Conservation (phyloP, 2,888 invertebrate species). For the Gibbula magus region DNA sequence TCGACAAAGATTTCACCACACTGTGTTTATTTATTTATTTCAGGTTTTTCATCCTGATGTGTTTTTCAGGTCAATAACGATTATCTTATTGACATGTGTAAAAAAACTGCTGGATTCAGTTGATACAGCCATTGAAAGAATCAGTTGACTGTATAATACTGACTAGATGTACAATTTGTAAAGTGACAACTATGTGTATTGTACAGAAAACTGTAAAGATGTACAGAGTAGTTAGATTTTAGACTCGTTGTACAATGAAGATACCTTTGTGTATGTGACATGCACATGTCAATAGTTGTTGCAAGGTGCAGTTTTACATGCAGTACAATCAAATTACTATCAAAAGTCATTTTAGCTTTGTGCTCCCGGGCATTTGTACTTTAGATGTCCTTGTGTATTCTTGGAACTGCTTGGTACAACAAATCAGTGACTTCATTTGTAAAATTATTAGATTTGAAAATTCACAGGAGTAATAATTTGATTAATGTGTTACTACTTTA, state of each 20-base stretch:
- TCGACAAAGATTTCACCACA: too few species aligned
- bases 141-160: neutral
- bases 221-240: slow-evolving; percentile 12
- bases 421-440: neutral
- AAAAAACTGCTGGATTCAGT: too few species aligned
- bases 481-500: too few species aligned
- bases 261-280: neutral
- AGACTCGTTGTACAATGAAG: neutral
- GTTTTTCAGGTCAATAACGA: too few species aligned
- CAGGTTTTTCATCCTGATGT: too few species aligned
- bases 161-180: neutral
- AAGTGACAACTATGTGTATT: neutral
- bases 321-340: slow-evolving; percentile 13
- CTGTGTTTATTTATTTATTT: neutral
- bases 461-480: too few species aligned
- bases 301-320: neutral
- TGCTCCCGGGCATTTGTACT: neutral
- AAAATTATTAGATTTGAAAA: too few species aligned
- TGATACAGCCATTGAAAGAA: neutral
- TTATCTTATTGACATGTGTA: too few species aligned
- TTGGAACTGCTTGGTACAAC: neutral
- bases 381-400: neutral
- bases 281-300: neutral
- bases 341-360: neutral
- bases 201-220: slow-evolving; percentile 1